phyloP scores from a whole-genome alignment of 2,888 invertebrate species.

The Limnephilus lunatus region DNA sequence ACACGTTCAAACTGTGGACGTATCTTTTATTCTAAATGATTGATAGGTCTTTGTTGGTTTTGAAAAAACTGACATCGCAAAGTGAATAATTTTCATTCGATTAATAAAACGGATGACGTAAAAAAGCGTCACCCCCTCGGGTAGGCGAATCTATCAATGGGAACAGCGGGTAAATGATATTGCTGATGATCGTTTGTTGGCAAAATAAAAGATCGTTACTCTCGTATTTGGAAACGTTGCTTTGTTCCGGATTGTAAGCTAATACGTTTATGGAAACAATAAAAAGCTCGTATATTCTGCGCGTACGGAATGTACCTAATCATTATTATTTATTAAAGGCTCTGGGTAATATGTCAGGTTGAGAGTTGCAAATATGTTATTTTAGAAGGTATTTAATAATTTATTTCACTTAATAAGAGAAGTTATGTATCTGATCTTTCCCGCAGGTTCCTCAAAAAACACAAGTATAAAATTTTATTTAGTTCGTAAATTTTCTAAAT shows the following conservation, averaged over 20 bases:
- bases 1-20: conserved; percentile 37
- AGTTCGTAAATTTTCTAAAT: too few relatives aligned
- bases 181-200: not conserved
- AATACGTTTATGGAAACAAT: not conserved
- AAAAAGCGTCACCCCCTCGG: conserved; percentile 42
- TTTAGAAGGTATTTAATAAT: not conserved
- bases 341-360: not conserved
- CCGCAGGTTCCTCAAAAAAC: too few relatives aligned
- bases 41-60: conserved; percentile 50
- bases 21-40: conserved; percentile 49
- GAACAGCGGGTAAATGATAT: not conserved
- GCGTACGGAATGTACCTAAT: not conserved
- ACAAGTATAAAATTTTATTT: too few relatives aligned
- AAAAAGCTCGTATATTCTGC: not conserved
- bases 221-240: not conserved
- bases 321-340: not conserved
- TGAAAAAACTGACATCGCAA: conserved; percentile 47
- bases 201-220: not conserved
- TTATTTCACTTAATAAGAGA: too few relatives aligned
- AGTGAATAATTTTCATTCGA: conserved; percentile 49
- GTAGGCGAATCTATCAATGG: not conserved
- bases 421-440: too few relatives aligned
- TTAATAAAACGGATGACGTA: conserved; percentile 48
- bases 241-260: not conserved
- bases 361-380: not conserved